Conservation (phyloP, 1,140 invertebrate genomes). For the Euwallacea fornicatus region DNA sequence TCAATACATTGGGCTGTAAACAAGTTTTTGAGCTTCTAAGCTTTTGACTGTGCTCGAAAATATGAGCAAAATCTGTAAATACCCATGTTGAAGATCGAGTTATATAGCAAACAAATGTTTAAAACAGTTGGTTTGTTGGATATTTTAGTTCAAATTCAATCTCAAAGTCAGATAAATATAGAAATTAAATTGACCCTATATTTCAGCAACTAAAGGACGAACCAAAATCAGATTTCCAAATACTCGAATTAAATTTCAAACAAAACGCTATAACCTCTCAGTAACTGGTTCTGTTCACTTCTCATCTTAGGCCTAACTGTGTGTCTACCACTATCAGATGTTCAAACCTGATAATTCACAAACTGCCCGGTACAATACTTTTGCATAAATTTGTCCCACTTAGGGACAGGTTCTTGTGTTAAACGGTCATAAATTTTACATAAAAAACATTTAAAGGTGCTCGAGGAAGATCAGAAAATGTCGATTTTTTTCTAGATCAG, state of each 20-base stretch:
- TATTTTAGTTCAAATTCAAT: no score
- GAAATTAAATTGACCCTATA: background rate
- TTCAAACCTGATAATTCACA: conserved; percentile 6
- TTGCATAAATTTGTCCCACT: conserved; percentile 13
- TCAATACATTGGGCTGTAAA: no score
- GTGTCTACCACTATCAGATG: conserved; percentile 2
- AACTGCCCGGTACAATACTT: conserved; percentile 1
- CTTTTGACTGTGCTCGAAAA: background rate
- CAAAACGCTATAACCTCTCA: background rate
- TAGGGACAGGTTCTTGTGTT: conserved; percentile 9
- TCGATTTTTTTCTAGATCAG: conserved; percentile 11
- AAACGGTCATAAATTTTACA: conserved; percentile 15
- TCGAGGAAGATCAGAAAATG: conserved; percentile 8
- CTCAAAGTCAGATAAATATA: no score
- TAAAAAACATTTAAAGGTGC: conserved; percentile 10
- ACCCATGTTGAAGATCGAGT: no score
- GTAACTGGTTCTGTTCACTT: background rate
- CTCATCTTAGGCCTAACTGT: background rate
- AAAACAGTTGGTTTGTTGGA: no score
- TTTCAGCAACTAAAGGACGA: background rate
- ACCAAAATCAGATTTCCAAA: background rate
- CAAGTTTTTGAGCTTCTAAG: background rate
- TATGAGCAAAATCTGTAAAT: no score
- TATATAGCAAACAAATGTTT: no score
- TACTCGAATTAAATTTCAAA: background rate